Percentiles rank a stretch among this genome's conserved stretches.
These are phyloP conservation scores for Cossypha caffra DNA, from an alignment of 2,797 vertebrate genomes.

Conservation along the genomic window DNA sequence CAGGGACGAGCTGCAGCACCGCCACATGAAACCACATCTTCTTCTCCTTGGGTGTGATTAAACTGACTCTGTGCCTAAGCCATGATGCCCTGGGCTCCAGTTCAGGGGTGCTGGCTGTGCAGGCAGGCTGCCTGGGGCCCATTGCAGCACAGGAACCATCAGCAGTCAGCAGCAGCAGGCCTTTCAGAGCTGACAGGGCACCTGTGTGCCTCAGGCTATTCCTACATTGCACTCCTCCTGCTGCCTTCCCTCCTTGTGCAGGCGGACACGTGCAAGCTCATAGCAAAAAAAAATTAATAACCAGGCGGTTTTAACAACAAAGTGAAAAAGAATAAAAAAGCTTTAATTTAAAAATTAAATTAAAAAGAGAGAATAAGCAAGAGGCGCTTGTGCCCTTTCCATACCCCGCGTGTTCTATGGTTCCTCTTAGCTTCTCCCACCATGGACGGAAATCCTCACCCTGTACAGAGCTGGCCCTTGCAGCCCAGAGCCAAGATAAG, in stretches of 20 bases:
- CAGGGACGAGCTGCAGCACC: fast-evolving
- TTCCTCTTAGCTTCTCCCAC: background rate
- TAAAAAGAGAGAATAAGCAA: conserved; percentile 47
- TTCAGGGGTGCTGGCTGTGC: background rate
- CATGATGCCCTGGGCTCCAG: fast-evolving
- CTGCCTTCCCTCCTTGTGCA: background rate
- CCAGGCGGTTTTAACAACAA: background rate
- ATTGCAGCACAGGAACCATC: fast-evolving
- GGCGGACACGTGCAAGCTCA: fast-evolving
- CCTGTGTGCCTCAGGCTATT: fast-evolving
- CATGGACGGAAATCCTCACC: conserved; percentile 9
- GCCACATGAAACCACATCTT: background rate
- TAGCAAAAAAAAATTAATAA: background rate
- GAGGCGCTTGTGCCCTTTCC: conserved; percentile 26
- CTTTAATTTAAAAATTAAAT: conserved; percentile 73
- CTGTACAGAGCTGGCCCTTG: background rate
- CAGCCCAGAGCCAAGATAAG: background rate
- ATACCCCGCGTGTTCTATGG: background rate
- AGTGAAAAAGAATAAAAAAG: conserved; percentile 71
- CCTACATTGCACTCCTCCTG: background rate
- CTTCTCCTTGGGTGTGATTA: background rate
- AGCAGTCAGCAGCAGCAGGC: too few relatives aligned
- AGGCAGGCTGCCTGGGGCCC: background rate
- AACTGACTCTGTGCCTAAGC: background rate
- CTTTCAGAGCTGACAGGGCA: background rate